These are phyloP conservation scores for Cantharis lateralis DNA, from an alignment of 2,888 invertebrate genomes.

Conservation along the genomic window DNA sequence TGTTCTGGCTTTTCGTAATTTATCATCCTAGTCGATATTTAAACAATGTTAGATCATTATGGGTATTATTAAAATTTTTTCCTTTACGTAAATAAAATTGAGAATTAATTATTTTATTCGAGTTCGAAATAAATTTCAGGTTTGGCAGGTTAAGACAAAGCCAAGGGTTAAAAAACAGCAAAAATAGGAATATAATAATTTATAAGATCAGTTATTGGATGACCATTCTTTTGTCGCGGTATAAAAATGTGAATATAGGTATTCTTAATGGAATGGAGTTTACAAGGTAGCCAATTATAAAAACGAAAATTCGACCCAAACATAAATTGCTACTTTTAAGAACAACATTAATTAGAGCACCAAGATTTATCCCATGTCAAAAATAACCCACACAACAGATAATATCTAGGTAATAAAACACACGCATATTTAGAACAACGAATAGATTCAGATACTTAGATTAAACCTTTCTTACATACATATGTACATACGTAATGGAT, in stretches of 20 bases:
- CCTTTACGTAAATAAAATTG: background rate
- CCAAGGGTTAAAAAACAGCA: background rate
- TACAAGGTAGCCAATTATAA: slow-evolving; percentile 45
- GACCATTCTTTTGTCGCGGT: slow-evolving; percentile 13
- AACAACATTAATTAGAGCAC: slow-evolving; percentile 53
- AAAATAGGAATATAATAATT: slow-evolving; percentile 3
- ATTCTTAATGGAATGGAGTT: slow-evolving; percentile 29
- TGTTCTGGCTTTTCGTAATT: slow-evolving; percentile 25
- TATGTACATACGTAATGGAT: slow-evolving; percentile 41
- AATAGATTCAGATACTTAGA: slow-evolving; percentile 40
- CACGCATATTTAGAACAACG: slow-evolving; percentile 52
- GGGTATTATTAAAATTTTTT: background rate
- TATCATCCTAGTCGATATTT: slow-evolving; percentile 14
- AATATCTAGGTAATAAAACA: slow-evolving; percentile 55
- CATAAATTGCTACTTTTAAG: slow-evolving; percentile 40
- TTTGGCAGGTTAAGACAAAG: background rate
- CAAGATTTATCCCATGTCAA: slow-evolving; percentile 55
- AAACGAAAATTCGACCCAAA: slow-evolving; percentile 39
- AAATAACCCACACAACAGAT: slow-evolving; percentile 56
- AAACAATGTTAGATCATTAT: background rate
- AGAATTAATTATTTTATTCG: background rate
- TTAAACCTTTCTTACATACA: slow-evolving; percentile 32
- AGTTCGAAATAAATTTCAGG: background rate
- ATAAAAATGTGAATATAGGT: slow-evolving; percentile 22
- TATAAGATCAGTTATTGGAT: slow-evolving; percentile 17